These are phyloP conservation scores for Teleopsis dalmanni DNA, from an alignment of 1,140 invertebrate genomes.

Conservation along the genomic window DNA sequence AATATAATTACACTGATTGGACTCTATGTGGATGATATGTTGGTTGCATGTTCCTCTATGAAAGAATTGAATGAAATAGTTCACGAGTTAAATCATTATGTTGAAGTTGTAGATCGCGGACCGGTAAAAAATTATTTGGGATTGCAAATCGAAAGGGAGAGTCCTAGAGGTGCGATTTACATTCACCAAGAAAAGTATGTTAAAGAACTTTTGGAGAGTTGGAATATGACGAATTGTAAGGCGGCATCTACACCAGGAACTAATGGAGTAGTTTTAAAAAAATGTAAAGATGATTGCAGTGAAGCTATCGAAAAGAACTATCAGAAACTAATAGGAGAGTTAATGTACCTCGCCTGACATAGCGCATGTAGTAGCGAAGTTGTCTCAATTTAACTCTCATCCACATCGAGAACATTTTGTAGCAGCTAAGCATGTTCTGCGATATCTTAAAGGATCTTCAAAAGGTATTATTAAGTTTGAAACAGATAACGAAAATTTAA, in stretches of 20 bases:
- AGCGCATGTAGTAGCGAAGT: conserved; percentile 2
- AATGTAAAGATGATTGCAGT: neutral
- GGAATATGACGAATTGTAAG: neutral
- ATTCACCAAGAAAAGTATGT: conserved; percentile 1
- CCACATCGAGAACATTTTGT: conserved; percentile 1
- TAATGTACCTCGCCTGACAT: conserved; percentile 1
- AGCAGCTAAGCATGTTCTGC: conserved; percentile 12
- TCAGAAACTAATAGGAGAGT: conserved; percentile 2
- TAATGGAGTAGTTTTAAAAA: neutral
- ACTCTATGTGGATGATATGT: conserved; percentile 12
- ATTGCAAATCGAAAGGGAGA: neutral
- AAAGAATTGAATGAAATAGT: neutral
- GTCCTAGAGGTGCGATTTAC: too few species aligned
- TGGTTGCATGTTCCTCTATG: conserved; percentile 6
- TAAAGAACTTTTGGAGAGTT: neutral
- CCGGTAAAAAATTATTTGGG: conserved; percentile 1
- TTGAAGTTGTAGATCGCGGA: conserved; percentile 3
- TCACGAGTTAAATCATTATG: neutral
- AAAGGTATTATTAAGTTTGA: conserved; percentile 1
- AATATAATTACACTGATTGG: too few species aligned
- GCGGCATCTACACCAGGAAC: conserved; percentile 1
- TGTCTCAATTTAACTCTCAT: conserved; percentile 4
- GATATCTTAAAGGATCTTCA: conserved; percentile 6
- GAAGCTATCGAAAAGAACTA: neutral
- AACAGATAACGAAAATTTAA: neutral